phyloP scores from a whole-genome alignment of 2,888 invertebrate genomes.

The Carpatolechia fugitivella region DNA sequence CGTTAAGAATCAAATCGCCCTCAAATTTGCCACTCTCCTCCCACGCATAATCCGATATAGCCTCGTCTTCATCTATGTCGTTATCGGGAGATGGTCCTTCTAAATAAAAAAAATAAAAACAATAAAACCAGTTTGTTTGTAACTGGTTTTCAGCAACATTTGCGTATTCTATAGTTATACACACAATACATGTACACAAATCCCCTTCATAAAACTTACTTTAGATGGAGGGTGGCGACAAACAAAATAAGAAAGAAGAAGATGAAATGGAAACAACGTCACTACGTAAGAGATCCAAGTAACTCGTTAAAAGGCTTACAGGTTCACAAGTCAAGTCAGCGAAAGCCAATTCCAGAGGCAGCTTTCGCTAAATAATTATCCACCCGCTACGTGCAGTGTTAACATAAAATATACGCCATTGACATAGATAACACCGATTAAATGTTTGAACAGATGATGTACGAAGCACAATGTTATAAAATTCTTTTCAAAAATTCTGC shows the following conservation, averaged over 20 bases:
- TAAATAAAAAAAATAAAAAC: not conserved
- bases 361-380: slow-evolving; percentile 8
- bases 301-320: not conserved
- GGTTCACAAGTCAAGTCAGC: slow-evolving; percentile 1
- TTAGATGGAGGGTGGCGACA: too few relatives aligned
- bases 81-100: slow-evolving; percentile 32
- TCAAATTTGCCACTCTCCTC: slow-evolving; percentile 76
- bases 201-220: too few relatives aligned
- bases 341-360: not conserved
- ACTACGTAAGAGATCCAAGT: too few relatives aligned
- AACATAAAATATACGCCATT: not conserved
- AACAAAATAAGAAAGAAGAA: too few relatives aligned
- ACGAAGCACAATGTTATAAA: too few relatives aligned
- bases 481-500: too few relatives aligned
- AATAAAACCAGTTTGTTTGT: too few relatives aligned
- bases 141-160: too few relatives aligned
- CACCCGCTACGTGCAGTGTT: not conserved
- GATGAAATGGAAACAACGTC: too few relatives aligned
- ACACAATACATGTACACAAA: too few relatives aligned
- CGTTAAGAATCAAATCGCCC: slow-evolving; percentile 73
- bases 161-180: too few relatives aligned
- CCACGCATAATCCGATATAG: slow-evolving; percentile 65
- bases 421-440: not conserved
- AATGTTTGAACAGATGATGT: too few relatives aligned
- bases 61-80: slow-evolving; percentile 55